phyloP scores from a whole-genome alignment of 2,888 invertebrate genomes.

The Diadegma fenestrale region DNA sequence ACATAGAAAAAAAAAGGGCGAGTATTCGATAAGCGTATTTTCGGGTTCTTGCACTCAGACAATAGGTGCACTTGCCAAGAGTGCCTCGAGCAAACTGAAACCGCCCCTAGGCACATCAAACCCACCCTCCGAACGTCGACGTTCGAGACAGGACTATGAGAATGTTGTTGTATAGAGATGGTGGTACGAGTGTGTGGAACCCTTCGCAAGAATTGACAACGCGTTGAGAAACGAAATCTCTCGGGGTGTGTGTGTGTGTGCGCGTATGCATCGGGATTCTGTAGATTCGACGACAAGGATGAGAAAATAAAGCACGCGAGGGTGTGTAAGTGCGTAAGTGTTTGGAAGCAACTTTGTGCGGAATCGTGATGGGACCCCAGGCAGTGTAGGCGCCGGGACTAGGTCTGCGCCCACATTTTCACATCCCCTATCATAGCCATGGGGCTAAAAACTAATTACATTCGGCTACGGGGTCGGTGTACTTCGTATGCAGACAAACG shows the following conservation, averaged over 20 bases:
- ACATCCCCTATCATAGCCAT: constrained; percentile 80
- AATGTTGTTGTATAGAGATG: constrained; percentile 39
- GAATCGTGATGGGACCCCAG: constrained; percentile 71
- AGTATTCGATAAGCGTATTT: constrained; percentile 79
- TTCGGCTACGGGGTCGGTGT: constrained; percentile 78
- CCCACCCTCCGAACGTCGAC: constrained; percentile 71
- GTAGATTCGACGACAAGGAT: constrained; percentile 51
- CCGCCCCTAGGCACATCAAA: constrained; percentile 76
- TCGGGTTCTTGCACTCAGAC: constrained; percentile 80
- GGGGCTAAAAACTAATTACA: constrained; percentile 83
- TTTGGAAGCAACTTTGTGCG: constrained; percentile 61
- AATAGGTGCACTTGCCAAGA: constrained; percentile 82
- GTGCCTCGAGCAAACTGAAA: constrained; percentile 82
- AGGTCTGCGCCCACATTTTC: constrained; percentile 70
- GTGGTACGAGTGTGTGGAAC: constrained; percentile 65
- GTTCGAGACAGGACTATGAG: constrained; percentile 57
- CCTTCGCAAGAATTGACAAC: constrained; percentile 57
- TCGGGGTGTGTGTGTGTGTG: constrained; percentile 49
- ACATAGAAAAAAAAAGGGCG: constrained; percentile 43
- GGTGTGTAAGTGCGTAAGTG: constrained; percentile 40
- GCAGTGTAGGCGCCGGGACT: constrained; percentile 70
- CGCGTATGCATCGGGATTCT: constrained; percentile 59
- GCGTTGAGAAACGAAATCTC: constrained; percentile 60
- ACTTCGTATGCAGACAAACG: constrained; percentile 31
- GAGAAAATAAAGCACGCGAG: constrained; percentile 46